A percentile compares a stretch with the other conserved stretches of the same genome.
These are phyloP conservation scores for Ifrita kowaldi DNA, from an alignment of 2,113 vertebrate species.

Conservation along the genomic window DNA sequence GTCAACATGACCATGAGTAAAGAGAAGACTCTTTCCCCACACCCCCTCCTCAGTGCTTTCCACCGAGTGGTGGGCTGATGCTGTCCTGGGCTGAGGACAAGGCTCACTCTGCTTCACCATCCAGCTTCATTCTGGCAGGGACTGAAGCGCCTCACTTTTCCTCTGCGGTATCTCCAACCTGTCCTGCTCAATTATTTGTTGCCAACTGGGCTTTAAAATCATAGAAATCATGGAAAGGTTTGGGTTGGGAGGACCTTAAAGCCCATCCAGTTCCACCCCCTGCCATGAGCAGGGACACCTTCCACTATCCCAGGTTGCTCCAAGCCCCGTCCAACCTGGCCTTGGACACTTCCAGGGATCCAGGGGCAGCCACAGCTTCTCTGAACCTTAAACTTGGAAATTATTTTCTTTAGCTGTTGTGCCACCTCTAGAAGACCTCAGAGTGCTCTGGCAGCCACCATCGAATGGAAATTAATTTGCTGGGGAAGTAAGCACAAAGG, in stretches of 20 bases:
- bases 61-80: not conserved
- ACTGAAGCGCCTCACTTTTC: not conserved
- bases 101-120: not conserved
- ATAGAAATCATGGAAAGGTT: not conserved
- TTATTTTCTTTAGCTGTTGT: not conserved
- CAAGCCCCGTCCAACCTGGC: rapidly evolving
- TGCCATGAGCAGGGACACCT: not conserved
- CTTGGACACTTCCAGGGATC: not conserved
- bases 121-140: not conserved
- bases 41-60: not conserved
- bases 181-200: not conserved
- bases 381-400: not conserved
- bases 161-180: rapidly evolving
- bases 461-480: rapidly evolving
- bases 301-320: rapidly evolving
- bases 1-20: not conserved
- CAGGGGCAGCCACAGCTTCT: not conserved
- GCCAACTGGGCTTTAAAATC: not conserved
- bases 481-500: not conserved
- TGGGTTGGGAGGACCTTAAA: not conserved
- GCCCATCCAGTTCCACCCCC: rapidly evolving
- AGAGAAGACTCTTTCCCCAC: not conserved
- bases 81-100: not conserved
- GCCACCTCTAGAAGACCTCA: not conserved
- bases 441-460: not conserved